Evolutionary conservation across 2,113 vertebrate genomes (phyloP), one percentile per base, ranked within the genome.

Genomic region (Oreochromis tanganicae): DNA sequence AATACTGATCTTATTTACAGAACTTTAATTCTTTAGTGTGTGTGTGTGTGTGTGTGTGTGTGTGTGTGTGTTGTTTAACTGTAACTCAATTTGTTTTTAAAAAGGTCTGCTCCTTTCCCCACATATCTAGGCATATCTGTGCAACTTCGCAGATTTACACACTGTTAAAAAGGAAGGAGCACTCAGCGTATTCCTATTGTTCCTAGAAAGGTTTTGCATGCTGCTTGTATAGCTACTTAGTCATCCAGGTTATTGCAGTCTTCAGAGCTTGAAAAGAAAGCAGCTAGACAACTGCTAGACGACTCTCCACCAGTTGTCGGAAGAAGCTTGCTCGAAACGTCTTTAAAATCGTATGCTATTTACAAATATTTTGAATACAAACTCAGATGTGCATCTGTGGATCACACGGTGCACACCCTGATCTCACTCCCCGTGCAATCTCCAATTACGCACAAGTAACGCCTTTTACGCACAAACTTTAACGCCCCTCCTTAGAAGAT

Each of bases 401-500:
- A 79, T 61, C 19, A 13, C 84, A 71, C 17, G 9, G 56, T 9
- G 43, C 24, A 43, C 14, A 75, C 11, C 75, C 66, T 81, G 81
- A 87, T 59, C 90, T 89, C 54, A 89, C 55, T 85, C 75, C 56
- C 81, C 46, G 86, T 83, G 68, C 85, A 90, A 84, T 84, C 78
- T 92, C 87, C 80, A 85, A 82, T 94, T 93, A 87, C 93, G 90
- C 94, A 93, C 85, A 84, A 87, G 75, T 81, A 87, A 78, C 68
- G 83, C 75, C 89, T 50, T 92, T 94, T 91, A 95, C 94, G 91
- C 93, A 89, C 87, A 90, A 78, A 83, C 63, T 80, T 68, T 24
- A 85, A 89, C 92, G 90, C 94, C 92, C 93, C 93, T 93, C 89
- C 94, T 95, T 78, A 57, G 78, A 89, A 87, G 83, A 82, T 94